phyloP scores from a whole-genome alignment of 2,888 invertebrate species.

The Yponomeuta plumbellus region DNA sequence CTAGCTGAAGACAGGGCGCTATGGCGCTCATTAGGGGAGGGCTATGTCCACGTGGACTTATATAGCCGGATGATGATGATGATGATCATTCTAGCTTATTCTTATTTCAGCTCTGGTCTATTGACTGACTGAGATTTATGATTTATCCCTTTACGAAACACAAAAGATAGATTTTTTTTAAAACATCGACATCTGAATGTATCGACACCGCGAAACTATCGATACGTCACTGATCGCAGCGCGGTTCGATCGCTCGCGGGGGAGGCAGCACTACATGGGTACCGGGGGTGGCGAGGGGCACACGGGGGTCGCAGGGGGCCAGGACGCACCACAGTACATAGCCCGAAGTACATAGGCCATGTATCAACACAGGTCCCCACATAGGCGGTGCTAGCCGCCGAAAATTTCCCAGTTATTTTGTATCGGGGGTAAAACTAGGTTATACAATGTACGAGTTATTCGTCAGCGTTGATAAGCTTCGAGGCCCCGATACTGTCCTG shows the following conservation, averaged over 20 bases:
- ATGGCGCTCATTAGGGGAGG: too few species aligned
- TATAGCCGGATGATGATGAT: too few species aligned
- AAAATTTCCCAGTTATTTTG: constrained; percentile 75
- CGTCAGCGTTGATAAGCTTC: background rate
- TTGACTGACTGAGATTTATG: too few species aligned
- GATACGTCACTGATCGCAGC: constrained; percentile 33
- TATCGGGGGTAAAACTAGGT: constrained; percentile 66
- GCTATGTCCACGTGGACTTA: too few species aligned
- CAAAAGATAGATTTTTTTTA: background rate
- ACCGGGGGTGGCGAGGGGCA: constrained; percentile 42
- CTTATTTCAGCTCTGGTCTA: too few species aligned
- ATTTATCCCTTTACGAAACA: too few species aligned
- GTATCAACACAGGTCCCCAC: constrained; percentile 60
- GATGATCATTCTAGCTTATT: too few species aligned
- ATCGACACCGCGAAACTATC: constrained; percentile 33
- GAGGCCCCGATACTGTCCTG: background rate
- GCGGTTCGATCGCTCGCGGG: constrained; percentile 58
- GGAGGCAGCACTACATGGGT: constrained; percentile 61
- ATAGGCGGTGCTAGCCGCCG: constrained; percentile 53
- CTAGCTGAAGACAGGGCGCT: too few species aligned
- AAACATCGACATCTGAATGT: constrained; percentile 20
- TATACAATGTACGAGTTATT: constrained; percentile 46
- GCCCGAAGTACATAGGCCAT: constrained; percentile 61
- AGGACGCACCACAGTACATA: constrained; percentile 35
- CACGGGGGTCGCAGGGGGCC: constrained; percentile 38